Percentiles rank a stretch among this genome's conserved stretches.
phyloP scores from a whole-genome alignment of 2,113 vertebrate species.

The Callocephalon fimbriatum region DNA sequence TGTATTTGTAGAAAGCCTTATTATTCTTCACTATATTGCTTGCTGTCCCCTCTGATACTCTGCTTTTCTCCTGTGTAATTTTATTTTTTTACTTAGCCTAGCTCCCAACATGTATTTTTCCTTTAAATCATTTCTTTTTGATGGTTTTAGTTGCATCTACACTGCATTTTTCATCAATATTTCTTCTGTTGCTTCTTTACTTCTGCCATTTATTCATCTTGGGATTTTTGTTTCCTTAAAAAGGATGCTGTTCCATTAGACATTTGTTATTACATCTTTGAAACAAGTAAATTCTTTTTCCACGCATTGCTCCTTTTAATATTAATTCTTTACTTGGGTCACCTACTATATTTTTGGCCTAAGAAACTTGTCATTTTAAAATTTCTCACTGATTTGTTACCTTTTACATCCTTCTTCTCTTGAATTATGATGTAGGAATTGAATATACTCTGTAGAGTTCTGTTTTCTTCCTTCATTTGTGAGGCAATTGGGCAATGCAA shows the following conservation, averaged over 20 bases:
- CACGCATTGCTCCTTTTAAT: not conserved
- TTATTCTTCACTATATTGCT: constrained; percentile 73
- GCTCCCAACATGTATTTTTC: constrained; percentile 65
- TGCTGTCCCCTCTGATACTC: constrained; percentile 68
- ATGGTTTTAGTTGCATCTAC: constrained; percentile 61
- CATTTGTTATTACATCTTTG: constrained; percentile 67
- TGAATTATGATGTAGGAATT: not conserved
- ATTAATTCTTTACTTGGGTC: constrained; percentile 38
- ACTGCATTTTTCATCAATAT: constrained; percentile 68
- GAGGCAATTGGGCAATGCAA: not conserved
- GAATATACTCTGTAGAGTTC: not conserved
- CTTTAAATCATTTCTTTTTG: constrained; percentile 72
- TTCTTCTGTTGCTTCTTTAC: constrained; percentile 68
- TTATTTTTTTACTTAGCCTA: constrained; percentile 64
- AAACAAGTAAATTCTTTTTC: constrained; percentile 62
- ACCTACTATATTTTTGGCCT: constrained; percentile 42
- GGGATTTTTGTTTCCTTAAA: constrained; percentile 66
- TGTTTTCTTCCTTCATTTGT: not conserved
- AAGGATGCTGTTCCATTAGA: constrained; percentile 59
- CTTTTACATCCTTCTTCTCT: not conserved
- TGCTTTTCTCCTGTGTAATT: constrained; percentile 65
- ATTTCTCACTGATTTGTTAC: not conserved
- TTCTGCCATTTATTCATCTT: constrained; percentile 63
- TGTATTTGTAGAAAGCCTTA: constrained; percentile 72
- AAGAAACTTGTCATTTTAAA: constrained; percentile 17